Base-by-base conservation (phyloP, 2,888 invertebrate species). In the Drosophila diplacantha region DNA sequence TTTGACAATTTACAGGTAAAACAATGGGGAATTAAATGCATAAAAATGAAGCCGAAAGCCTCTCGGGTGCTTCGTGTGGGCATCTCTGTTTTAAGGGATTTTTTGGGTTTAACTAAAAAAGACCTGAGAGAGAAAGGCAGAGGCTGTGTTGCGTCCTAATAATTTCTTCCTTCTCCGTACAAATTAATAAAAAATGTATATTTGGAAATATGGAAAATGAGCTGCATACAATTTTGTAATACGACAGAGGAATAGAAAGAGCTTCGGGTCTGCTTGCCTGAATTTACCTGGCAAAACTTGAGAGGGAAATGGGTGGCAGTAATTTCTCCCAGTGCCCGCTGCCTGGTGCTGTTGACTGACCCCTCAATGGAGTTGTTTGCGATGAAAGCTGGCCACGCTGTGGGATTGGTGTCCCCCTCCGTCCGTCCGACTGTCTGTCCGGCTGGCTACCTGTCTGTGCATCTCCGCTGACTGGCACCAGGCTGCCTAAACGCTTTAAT, bases 401-500 rank as follows among this genome's bases (percentile, higher is more conserved):
- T 16, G 29, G 18, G 26, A 41, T 54, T 62, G 51, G 18, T 44
- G 49, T 35, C 37, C 37, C 5, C 39, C 39, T 41, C 38, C 41
- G 44, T 35, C 46, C 35, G 31, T 9, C 39, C 39, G 49, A 35
- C 31, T 32, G 20, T 5, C 12, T 2, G 38, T 29, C n/a, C 9
- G 39, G 1, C 22, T 39, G 39, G 22, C 39, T 35, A 29, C 20
- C 22, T 26, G 64, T 46, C 47, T 37, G 41, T 39, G 59, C 37
- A 31, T 35, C 55, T 64, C 20, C 49, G 49, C 41, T 50, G 57
- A 52, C 62, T 71, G 74, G 56, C 74, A 77, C 72, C 77, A 64
- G 71, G 68, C 62, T 53, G 51, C 74, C 72, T 62, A 64, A 76
- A 72, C 65, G 64, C 52, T 74, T 80, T 76, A 79, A 76, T 76